Conservation (phyloP, 2,113 vertebrate genomes). For the Engraulis encrasicolus region DNA sequence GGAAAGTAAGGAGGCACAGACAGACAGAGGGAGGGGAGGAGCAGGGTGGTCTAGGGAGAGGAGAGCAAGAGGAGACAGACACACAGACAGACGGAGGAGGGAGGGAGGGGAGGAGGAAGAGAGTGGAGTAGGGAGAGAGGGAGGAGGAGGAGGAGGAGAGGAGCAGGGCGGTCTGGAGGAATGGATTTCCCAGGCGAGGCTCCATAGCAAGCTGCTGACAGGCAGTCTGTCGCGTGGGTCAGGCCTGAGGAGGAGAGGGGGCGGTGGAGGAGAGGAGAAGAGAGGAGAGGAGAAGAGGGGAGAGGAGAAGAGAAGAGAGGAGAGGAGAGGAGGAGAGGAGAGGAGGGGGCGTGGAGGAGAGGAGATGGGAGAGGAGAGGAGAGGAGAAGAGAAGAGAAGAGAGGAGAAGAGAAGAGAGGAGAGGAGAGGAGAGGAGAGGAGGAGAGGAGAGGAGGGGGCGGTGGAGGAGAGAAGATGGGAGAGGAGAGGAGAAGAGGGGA, state of each 20-base stretch:
- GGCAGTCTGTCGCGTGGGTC: constrained; percentile 54
- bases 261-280: too few relatives aligned
- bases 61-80: background rate
- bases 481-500: background rate
- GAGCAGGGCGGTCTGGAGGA: constrained; percentile 32
- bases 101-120: background rate
- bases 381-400: background rate
- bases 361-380: background rate
- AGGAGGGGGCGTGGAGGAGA: background rate
- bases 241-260: constrained; percentile 37
- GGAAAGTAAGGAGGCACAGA: background rate
- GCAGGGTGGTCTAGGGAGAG: background rate
- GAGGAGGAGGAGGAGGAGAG: background rate
- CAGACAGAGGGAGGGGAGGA: constrained; percentile 4
- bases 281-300: background rate
- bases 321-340: constrained; percentile 20
- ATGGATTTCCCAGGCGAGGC: constrained; percentile 64
- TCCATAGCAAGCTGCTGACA: constrained; percentile 60
- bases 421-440: background rate
- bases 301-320: background rate
- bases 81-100: background rate
- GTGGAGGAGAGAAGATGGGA: constrained; percentile 42
- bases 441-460: constrained; percentile 47
- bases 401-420: background rate
- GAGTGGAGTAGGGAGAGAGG: background rate